These are phyloP conservation scores for Copsychus sechellarum DNA, from an alignment of 2,113 vertebrate species.

Conservation along the genomic window DNA sequence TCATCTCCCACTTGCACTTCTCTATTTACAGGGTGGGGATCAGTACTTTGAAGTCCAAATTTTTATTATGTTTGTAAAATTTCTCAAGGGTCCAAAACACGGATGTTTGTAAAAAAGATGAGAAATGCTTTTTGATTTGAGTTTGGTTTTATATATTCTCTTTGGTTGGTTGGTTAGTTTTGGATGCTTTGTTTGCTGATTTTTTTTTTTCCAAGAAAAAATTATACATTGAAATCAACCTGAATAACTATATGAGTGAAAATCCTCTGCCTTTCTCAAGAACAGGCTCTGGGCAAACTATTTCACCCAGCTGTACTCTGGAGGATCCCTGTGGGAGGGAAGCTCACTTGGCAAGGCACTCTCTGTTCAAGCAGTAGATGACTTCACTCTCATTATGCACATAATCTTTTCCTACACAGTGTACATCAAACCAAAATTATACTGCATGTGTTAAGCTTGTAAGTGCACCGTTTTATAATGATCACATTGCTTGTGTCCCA, in stretches of 20 bases:
- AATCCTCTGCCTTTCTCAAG: neutral
- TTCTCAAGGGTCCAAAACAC: neutral
- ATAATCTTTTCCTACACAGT: conserved; percentile 55
- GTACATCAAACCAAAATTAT: conserved; percentile 53
- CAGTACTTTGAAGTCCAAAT: neutral
- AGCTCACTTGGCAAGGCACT: conserved; percentile 3
- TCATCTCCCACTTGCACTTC: neutral
- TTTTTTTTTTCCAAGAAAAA: neutral
- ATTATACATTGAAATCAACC: neutral
- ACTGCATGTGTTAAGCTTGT: conserved; percentile 36
- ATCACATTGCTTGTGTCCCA: conserved; percentile 10
- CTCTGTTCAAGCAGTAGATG: conserved; percentile 23
- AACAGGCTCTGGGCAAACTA: neutral
- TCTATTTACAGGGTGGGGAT: neutral
- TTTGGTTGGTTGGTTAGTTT: neutral
- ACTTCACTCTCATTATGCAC: conserved; percentile 55
- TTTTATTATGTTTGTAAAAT: neutral
- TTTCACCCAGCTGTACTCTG: neutral
- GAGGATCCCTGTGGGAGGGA: conserved; percentile 18
- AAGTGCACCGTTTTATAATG: conserved; percentile 33
- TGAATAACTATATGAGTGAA: neutral
- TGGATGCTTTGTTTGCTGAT: neutral
- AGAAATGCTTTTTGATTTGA: neutral
- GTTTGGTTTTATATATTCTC: neutral
- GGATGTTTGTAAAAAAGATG: neutral